These are phyloP conservation scores for Lepidostoma basale DNA, from an alignment of 1,140 invertebrate species.

Conservation along the genomic window DNA sequence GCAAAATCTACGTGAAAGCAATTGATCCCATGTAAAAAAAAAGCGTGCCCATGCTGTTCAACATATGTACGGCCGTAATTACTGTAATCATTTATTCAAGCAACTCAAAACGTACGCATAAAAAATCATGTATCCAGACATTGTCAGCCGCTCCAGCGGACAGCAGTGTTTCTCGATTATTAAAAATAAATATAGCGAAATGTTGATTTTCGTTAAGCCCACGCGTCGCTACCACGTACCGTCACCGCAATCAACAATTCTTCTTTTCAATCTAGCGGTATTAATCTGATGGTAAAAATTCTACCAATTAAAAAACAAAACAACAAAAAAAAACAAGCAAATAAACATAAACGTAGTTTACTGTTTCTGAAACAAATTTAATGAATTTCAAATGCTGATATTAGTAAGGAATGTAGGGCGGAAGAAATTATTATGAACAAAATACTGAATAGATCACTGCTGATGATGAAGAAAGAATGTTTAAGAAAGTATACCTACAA, in stretches of 20 bases:
- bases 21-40: slow-evolving; percentile 10
- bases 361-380: too few relatives aligned
- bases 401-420: too few relatives aligned
- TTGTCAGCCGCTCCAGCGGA: background rate
- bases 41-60: slow-evolving; percentile 10
- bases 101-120: background rate
- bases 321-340: too few relatives aligned
- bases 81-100: slow-evolving; percentile 10
- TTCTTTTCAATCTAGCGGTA: background rate
- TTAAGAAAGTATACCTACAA: too few relatives aligned
- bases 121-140: background rate
- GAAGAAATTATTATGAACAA: too few relatives aligned
- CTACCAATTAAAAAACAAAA: too few relatives aligned
- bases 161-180: background rate
- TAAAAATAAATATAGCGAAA: background rate
- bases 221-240: background rate
- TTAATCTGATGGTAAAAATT: too few relatives aligned
- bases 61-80: slow-evolving; percentile 20
- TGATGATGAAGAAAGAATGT: too few relatives aligned
- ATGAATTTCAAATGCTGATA: too few relatives aligned
- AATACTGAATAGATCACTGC: too few relatives aligned
- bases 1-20: slow-evolving; percentile 27
- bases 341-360: too few relatives aligned
- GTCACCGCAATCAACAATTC: background rate
- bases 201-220: background rate